Evolutionary conservation across 53 echinoderm and acorn worm genomes (phyloP).

Genomic region (Echinometra lucunter): DNA sequence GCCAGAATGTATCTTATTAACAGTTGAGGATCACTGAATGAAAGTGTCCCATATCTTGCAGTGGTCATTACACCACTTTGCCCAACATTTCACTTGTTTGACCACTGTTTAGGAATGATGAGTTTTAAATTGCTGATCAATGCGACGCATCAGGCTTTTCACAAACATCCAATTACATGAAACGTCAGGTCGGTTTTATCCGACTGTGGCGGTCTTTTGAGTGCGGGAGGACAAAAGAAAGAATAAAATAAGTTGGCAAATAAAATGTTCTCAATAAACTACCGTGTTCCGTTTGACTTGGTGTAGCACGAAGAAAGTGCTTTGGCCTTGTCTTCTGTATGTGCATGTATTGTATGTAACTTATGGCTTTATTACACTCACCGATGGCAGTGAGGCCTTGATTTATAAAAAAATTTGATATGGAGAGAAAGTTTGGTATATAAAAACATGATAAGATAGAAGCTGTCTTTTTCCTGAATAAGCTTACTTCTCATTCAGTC

Average conservation of each 20-base stretch:
- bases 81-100: slow-evolving; percentile 25
- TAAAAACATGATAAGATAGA: too few species aligned
- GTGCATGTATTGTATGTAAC: too few species aligned
- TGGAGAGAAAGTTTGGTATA: too few species aligned
- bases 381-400: not conserved
- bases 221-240: not conserved
- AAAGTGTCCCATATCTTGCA: not conserved
- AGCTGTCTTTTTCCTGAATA: too few species aligned
- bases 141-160: not conserved
- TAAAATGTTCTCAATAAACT: slow-evolving; percentile 36
- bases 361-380: not conserved
- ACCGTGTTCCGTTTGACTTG: not conserved
- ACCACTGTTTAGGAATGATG: not conserved
- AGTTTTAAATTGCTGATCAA: slow-evolving; percentile 31
- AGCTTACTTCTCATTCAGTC: not conserved
- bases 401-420: too few species aligned
- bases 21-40: not conserved
- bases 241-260: not conserved
- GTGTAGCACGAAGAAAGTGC: not conserved
- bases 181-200: not conserved
- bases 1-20: not conserved
- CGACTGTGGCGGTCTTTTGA: not conserved
- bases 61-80: not conserved
- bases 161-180: not conserved
- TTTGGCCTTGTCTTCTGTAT: slow-evolving; percentile 10